Percentiles rank a stretch among this genome's conserved stretches.
These are phyloP conservation scores for Microcaecilia unicolor DNA, from an alignment of 2,797 vertebrate species.

Conservation along the genomic window DNA sequence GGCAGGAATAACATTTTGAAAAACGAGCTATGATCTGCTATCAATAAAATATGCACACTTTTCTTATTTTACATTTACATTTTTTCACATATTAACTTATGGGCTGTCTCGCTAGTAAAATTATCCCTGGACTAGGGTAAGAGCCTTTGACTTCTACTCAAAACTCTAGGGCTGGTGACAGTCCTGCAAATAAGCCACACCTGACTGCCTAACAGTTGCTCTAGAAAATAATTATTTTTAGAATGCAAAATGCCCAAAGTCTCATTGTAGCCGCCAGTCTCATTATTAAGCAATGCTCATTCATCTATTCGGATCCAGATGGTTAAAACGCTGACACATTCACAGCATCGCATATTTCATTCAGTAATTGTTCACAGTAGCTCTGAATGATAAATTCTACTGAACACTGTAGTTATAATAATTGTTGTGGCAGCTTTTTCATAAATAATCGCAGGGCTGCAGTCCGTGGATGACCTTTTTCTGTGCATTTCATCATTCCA, in stretches of 20 bases:
- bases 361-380: slow-evolving; percentile 40
- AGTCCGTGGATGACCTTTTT: slow-evolving; percentile 24
- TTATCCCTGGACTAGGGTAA: too few relatives aligned
- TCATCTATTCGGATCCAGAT: slow-evolving; percentile 45
- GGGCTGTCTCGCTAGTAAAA: too few relatives aligned
- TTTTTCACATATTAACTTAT: too few relatives aligned
- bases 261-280: slow-evolving; percentile 13
- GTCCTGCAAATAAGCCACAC: too few relatives aligned
- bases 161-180: too few relatives aligned
- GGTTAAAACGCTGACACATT: slow-evolving; percentile 36
- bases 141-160: too few relatives aligned
- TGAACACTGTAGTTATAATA: slow-evolving; percentile 26
- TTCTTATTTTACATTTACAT: too few relatives aligned
- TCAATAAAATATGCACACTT: too few relatives aligned
- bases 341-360: slow-evolving; percentile 35
- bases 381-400: slow-evolving; percentile 37
- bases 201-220: slow-evolving; percentile 27
- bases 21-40: too few relatives aligned
- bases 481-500: too few relatives aligned
- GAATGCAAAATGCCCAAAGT: slow-evolving; percentile 8
- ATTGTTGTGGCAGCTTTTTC: slow-evolving; percentile 20
- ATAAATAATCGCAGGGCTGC: slow-evolving; percentile 32
- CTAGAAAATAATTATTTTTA: slow-evolving; percentile 34
- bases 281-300: slow-evolving; percentile 35
- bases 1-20: too few relatives aligned